Evolutionary conservation across 2,797 vertebrate species (phyloP).

Genomic region (Geotria australis): DNA sequence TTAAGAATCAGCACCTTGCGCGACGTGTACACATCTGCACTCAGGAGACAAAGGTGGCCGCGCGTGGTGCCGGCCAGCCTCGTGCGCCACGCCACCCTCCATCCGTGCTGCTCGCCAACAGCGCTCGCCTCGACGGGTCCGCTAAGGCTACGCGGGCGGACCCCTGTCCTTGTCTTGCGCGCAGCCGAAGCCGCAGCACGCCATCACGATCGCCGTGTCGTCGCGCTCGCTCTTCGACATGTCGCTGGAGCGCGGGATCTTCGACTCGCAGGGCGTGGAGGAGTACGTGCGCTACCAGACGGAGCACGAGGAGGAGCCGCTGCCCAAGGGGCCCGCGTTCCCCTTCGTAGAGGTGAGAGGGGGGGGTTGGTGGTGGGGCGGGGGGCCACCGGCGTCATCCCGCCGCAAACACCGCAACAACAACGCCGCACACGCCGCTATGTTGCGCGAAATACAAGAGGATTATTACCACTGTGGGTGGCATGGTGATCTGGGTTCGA

Average conservation of each 20-base stretch:
- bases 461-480: no score
- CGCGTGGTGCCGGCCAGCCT: no score
- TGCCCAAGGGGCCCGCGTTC: conserved; percentile 62
- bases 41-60: no score
- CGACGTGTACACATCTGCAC: no score
- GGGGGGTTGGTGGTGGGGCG: neutral
- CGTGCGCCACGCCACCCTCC: no score
- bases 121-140: no score
- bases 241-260: conserved; percentile 62
- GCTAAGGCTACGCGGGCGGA: neutral
- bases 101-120: no score
- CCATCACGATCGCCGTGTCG: conserved; percentile 67
- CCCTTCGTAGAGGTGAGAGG: conserved; percentile 51
- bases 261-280: conserved; percentile 46
- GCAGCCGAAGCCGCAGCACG: conserved; percentile 62
- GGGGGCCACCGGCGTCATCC: neutral
- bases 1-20: no score
- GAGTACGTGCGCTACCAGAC: conserved; percentile 69
- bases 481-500: no score
- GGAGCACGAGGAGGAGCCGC: conserved; percentile 68
- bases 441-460: no score
- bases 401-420: no score
- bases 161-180: neutral
- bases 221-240: conserved; percentile 73
- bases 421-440: no score